Percentiles rank a stretch among this genome's conserved stretches.
These are phyloP conservation scores for Campoplex nolae DNA, from an alignment of 2,888 invertebrate species.

Conservation along the genomic window DNA sequence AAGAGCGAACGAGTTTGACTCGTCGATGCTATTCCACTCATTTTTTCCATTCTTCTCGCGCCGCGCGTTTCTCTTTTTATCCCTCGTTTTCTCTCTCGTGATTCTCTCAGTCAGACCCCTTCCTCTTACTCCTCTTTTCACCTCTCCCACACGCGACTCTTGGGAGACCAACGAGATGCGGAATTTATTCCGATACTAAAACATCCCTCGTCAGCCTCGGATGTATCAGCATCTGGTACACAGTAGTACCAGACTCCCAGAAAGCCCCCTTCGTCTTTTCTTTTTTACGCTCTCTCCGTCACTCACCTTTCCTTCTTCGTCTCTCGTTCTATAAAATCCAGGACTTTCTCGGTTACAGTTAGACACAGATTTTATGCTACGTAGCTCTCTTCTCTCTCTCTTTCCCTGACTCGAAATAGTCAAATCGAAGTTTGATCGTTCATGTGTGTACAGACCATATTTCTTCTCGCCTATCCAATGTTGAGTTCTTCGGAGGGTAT, in stretches of 20 bases:
- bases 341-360: conserved; percentile 44
- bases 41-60: conserved; percentile 3
- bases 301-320: conserved; percentile 8
- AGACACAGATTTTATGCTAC: conserved; percentile 50
- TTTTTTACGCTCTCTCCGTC: conserved; percentile 17
- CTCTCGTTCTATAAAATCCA: conserved; percentile 7
- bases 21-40: conserved; percentile 13
- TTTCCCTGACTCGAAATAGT: neutral
- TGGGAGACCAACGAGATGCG: conserved; percentile 58
- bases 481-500: conserved; percentile 12
- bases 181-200: conserved; percentile 70
- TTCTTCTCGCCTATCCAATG: neutral
- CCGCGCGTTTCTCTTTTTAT: neutral
- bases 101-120: neutral
- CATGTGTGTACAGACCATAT: neutral
- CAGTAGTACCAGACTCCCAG: conserved; percentile 31
- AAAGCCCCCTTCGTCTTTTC: conserved; percentile 39
- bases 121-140: neutral
- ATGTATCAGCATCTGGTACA: conserved; percentile 50
- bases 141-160: neutral
- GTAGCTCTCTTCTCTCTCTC: neutral
- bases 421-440: neutral
- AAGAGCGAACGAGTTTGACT: conserved; percentile 15
- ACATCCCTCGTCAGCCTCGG: conserved; percentile 52
- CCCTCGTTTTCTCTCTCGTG: conserved; percentile 19